phyloP scores from a whole-genome alignment of 2,888 invertebrate genomes.

The Parnassius glacialis region DNA sequence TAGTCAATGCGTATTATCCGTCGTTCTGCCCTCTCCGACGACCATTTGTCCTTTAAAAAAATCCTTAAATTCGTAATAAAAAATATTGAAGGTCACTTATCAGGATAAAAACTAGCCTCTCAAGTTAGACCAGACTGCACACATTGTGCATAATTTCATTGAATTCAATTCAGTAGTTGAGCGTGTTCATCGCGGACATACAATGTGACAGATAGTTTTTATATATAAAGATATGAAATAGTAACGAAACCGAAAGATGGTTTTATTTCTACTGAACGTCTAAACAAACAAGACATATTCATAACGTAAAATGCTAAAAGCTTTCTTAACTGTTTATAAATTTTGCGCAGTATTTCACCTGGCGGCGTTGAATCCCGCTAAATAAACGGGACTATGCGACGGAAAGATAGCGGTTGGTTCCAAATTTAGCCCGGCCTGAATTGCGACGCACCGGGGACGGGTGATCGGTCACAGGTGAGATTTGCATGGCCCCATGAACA shows the following conservation, averaged over 20 bases:
- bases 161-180: too few species aligned
- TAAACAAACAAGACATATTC: not conserved
- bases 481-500: slow-evolving; percentile 1
- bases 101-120: too few species aligned
- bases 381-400: slow-evolving; percentile 6
- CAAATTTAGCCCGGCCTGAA: slow-evolving; percentile 24
- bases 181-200: too few species aligned
- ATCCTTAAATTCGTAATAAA: too few species aligned
- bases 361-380: slow-evolving; percentile 1
- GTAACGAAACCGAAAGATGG: not conserved
- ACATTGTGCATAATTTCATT: too few species aligned
- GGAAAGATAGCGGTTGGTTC: slow-evolving; percentile 11
- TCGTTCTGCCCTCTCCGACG: too few species aligned
- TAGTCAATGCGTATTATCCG: too few species aligned
- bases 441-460: slow-evolving; percentile 17
- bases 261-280: not conserved
- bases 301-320: not conserved
- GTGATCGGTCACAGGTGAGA: slow-evolving; percentile 17
- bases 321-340: not conserved
- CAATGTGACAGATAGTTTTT: too few species aligned
- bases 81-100: too few species aligned
- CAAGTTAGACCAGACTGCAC: too few species aligned
- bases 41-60: too few species aligned
- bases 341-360: slow-evolving; percentile 2
- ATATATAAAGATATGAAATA: not conserved